phyloP scores from a whole-genome alignment of 2,888 invertebrate genomes.

The Dorcus hopei region DNA sequence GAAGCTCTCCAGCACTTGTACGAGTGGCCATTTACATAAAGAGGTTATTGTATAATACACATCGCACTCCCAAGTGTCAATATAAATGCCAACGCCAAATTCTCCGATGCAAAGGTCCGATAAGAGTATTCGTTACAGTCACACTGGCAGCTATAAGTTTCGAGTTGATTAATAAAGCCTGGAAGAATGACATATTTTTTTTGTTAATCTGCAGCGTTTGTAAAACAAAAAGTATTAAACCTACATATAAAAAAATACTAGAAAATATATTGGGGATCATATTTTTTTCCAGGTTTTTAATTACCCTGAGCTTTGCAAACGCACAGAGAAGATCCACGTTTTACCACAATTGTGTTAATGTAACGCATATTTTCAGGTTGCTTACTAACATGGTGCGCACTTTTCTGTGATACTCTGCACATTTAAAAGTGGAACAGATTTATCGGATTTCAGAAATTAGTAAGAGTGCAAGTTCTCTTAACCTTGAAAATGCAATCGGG shows the following conservation, averaged over 20 bases:
- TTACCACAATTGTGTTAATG: too few relatives aligned
- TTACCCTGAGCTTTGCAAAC: too few relatives aligned
- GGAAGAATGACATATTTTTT: too few relatives aligned
- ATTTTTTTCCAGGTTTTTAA: too few relatives aligned
- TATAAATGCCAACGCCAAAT: conserved; percentile 4
- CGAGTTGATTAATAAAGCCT: too few relatives aligned
- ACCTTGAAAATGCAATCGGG: conserved; percentile 12
- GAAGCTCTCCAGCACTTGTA: conserved; percentile 34
- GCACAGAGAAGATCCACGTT: too few relatives aligned
- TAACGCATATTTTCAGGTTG: background rate
- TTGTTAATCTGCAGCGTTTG: too few relatives aligned
- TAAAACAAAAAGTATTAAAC: too few relatives aligned
- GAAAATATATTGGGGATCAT: too few relatives aligned
- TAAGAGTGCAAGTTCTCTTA: conserved; percentile 5
- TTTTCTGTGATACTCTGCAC: background rate
- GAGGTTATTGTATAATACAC: conserved; percentile 29
- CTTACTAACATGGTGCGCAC: conserved; percentile 8
- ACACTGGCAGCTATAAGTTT: too few relatives aligned
- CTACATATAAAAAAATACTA: too few relatives aligned
- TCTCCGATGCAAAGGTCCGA: background rate
- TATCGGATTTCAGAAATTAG: conserved; percentile 10
- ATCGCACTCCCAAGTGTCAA: conserved; percentile 20
- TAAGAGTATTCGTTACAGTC: background rate
- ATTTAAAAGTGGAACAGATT: conserved; percentile 2
- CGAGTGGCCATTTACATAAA: conserved; percentile 33